phyloP scores from a whole-genome alignment of 2,113 vertebrate genomes.

The Regulus satrapa region DNA sequence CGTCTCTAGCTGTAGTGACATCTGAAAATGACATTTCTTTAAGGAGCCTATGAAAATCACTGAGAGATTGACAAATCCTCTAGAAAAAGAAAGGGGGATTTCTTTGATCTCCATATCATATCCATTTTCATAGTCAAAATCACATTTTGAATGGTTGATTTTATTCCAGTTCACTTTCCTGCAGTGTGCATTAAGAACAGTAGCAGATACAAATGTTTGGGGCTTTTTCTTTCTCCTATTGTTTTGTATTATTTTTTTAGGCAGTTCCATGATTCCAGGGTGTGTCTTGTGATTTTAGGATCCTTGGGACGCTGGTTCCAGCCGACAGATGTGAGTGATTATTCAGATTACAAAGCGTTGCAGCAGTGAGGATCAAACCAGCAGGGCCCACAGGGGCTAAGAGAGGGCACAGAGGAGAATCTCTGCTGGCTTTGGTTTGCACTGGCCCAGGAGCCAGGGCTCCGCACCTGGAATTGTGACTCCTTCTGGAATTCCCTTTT shows the following conservation, averaged over 20 bases:
- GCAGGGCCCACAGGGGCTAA: not conserved
- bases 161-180: not conserved
- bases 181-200: not conserved
- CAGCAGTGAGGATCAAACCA: not conserved
- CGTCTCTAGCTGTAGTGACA: not conserved
- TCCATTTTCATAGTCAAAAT: not conserved
- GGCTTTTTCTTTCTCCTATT: not conserved
- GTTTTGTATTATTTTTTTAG: not conserved
- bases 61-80: not conserved
- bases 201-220: not conserved
- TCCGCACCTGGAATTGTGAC: not conserved
- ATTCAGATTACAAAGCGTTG: not conserved
- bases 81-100: not conserved
- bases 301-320: not conserved
- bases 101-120: not conserved
- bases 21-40: not conserved
- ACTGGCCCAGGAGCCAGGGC: not conserved
- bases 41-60: not conserved
- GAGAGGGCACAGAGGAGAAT: too few species aligned
- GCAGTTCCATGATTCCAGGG: not conserved
- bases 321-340: not conserved
- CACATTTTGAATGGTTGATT: not conserved
- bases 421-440: not conserved
- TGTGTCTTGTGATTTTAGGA: not conserved
- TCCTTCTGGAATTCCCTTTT: not conserved